Conservation (phyloP, 2,797 vertebrate genomes). For the Sternotherus odoratus region DNA sequence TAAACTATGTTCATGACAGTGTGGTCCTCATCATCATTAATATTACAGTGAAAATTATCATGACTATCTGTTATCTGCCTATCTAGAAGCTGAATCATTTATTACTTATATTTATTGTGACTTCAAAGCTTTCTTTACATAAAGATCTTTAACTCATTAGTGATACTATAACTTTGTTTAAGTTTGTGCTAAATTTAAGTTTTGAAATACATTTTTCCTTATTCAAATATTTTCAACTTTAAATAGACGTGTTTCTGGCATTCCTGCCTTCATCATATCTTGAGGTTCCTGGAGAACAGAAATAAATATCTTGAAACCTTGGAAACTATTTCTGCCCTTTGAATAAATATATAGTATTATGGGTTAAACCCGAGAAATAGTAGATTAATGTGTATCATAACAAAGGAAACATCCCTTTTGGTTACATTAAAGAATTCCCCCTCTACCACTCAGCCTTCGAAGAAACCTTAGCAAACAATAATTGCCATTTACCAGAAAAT, state of each 20-base stretch:
- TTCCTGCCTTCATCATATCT: background rate
- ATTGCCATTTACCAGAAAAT: background rate
- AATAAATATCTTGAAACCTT: conserved; percentile 1
- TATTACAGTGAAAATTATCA: background rate
- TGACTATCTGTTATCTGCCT: background rate
- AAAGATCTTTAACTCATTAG: background rate
- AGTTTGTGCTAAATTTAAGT: background rate
- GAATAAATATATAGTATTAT: conserved; percentile 40
- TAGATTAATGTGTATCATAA: conserved; percentile 43
- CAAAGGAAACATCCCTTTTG: conserved; percentile 29
- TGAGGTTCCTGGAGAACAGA: background rate
- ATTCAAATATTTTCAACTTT: background rate
- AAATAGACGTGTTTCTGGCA: background rate
- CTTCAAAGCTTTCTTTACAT: background rate
- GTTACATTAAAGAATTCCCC: background rate
- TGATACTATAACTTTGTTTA: background rate
- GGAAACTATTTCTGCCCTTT: conserved; percentile 40
- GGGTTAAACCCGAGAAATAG: conserved; percentile 54
- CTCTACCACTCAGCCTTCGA: background rate
- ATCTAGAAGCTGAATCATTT: background rate
- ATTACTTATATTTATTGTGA: background rate
- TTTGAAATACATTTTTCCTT: background rate
- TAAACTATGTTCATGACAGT: background rate
- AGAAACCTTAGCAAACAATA: background rate
- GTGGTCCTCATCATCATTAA: background rate